Base-by-base conservation (phyloP, 2,888 invertebrate genomes). In the Mimas tiliae region DNA sequence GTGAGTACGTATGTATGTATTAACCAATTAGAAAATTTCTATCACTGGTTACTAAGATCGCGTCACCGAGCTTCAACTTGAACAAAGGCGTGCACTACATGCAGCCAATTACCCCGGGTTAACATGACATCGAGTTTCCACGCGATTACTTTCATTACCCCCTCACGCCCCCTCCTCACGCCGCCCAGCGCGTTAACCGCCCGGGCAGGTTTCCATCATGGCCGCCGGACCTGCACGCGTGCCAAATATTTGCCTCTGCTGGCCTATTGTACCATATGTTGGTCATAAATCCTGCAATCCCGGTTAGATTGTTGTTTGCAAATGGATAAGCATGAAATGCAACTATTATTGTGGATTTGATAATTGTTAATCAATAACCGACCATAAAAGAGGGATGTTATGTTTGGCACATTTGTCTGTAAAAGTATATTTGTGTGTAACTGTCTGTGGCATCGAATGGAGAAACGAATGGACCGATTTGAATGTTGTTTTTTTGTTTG, bases 51-150 rank as follows among this genome's bases (percentile, higher is more conserved):
- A 16, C 33, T 51, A 33, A 51, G 50, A 19, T 50, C 51, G 48
- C 12, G 51, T 51, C 19, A 34, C 11, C 38, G 51, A 51, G 63
- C 63, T 16, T 19, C 12, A 12, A 64, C 48, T 48, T 50, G 27
- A 48, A 47, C 47, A 63, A 63, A 34, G 63, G 34, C 47, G 14
- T 47, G 48, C 48, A 65, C 27, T 64, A 51, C 62, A 62, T 65
- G 55, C 58, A 42, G 62, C 38, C 65, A 65, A 63, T 66, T 48
- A 66, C 63, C 66, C 52, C 27, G 68, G 70, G 69, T 71, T 68
- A 70, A 71, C 68, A 69, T 68, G 72, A 53, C 70, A 67, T 67
- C 70, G 51, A 67, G 70, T 71, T 71, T 72, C 71, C 72, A 69
- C 71, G 64, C 62, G 71, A 76, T 69, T 70, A 68, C 67, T 63